Evolutionary conservation across 2,797 vertebrate genomes (phyloP), one percentile per base, ranked within the genome.

Genomic region (Syndactyla subalaris): DNA sequence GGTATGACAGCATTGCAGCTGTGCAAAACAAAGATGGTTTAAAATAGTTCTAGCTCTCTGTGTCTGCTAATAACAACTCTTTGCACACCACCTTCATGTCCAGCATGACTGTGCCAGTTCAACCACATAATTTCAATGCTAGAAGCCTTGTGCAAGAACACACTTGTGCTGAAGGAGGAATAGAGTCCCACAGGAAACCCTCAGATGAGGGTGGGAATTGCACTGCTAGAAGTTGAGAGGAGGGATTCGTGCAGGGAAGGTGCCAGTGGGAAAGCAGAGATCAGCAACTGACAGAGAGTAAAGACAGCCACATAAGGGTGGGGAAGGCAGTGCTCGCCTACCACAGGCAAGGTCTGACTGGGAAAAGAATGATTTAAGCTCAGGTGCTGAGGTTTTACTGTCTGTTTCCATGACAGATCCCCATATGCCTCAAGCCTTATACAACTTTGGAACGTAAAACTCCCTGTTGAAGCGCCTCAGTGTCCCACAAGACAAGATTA

Each of bases 231-330:
- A 62, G 18, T 10, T 7, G n/a, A 73, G 68, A 61, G 32, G 39
- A 73, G 15, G 7, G 39, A 67, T 63, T 73, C 54, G 51, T 62
- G n/a, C 30, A 38, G 27, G 26, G 65, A 89, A 71, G 9, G 32
- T 67, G 30, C 13, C 62, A 10, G 45, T 34, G 13, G 39, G 9
- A 88, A 67, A 75, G n/a, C 38, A 66, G 58, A 72, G 54, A 21
- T 10, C 0, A 1, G 45, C 0, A 0, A 26, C 39, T 72, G 57
- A 19, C 48, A n/a, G 48, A 65, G 78, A 52, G 10, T 10, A 65
- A 89, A 83, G 52, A n/a, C 8, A 23, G 34, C 39, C 51, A 55
- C 7, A 23, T 10, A 45, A 65, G 26, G 4, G 23, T 55, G 41
- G 8, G 9, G 30, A 88, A 66, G 19, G 30, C 2, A 5, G 38